Percentiles rank a stretch among this genome's conserved stretches.
These are phyloP conservation scores for Eupithecia abbreviata DNA, from an alignment of 2,888 invertebrate genomes.

Conservation along the genomic window DNA sequence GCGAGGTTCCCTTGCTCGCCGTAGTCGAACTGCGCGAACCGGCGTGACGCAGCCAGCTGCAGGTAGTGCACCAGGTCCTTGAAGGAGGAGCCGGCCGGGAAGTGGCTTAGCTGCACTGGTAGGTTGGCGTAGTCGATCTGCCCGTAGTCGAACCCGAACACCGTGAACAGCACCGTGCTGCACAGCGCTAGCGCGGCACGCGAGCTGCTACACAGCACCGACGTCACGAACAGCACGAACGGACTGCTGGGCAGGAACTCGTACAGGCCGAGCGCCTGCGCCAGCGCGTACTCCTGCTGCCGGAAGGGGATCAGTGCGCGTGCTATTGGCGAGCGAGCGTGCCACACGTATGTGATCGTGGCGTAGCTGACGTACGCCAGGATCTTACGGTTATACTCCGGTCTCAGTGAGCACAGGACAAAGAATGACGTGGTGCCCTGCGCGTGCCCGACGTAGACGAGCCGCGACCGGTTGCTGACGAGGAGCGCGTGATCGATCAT, in stretches of 20 bases:
- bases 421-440: conserved; percentile 18
- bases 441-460: conserved; percentile 10
- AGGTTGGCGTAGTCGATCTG: conserved; percentile 34
- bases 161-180: conserved; percentile 9
- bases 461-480: neutral
- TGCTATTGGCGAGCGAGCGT: conserved; percentile 5
- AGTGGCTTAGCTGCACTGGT: conserved; percentile 44
- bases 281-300: conserved; percentile 6
- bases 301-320: conserved; percentile 6
- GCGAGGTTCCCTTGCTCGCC: conserved; percentile 4
- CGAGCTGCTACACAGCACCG: conserved; percentile 19
- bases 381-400: conserved; percentile 18
- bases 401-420: conserved; percentile 11
- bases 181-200: neutral
- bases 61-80: conserved; percentile 58
- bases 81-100: conserved; percentile 69
- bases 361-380: conserved; percentile 5
- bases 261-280: conserved; percentile 10
- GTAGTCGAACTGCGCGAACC: conserved; percentile 14
- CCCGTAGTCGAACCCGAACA: conserved; percentile 16
- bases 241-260: conserved; percentile 12
- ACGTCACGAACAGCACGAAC: conserved; percentile 4
- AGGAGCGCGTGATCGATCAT: conserved; percentile 10
- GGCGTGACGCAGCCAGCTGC: conserved; percentile 8
- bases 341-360: conserved; percentile 17